Percentiles rank a stretch among this genome's conserved stretches.
Conservation (phyloP, 2,113 vertebrate species). For the Petrocephalus microphthalmus region DNA sequence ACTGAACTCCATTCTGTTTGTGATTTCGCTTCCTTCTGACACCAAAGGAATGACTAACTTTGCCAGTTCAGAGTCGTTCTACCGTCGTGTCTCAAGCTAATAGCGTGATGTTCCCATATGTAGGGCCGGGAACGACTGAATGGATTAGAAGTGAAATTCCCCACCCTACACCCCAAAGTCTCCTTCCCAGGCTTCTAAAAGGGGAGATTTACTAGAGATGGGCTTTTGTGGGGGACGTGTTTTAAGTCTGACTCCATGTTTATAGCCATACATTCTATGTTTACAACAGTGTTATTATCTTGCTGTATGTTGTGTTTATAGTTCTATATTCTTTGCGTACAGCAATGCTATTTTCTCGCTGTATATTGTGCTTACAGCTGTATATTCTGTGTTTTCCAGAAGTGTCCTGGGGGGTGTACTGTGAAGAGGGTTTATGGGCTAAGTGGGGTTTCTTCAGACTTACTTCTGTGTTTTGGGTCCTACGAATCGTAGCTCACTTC, state of each 20-base stretch:
- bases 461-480: background rate
- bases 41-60: background rate
- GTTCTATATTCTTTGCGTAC: background rate
- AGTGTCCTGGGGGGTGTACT: background rate
- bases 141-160: background rate
- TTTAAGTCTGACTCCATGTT: background rate
- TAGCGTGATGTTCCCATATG: background rate
- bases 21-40: background rate
- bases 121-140: background rate
- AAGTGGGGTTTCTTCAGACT: background rate
- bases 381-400: background rate
- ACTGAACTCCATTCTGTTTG: background rate
- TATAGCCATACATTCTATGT: background rate
- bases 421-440: background rate
- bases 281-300: background rate
- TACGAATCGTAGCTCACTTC: background rate
- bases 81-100: background rate
- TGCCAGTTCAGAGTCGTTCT: background rate
- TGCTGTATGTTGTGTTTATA: background rate
- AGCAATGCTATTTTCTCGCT: background rate
- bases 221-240: background rate
- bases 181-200: background rate
- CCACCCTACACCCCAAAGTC: background rate
- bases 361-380: background rate
- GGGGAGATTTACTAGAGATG: background rate